A percentile compares a stretch with the other conserved stretches of the same genome.
These are phyloP conservation scores for Xiphophorus couchianus DNA, from an alignment of 2,113 vertebrate species.

Conservation along the genomic window DNA sequence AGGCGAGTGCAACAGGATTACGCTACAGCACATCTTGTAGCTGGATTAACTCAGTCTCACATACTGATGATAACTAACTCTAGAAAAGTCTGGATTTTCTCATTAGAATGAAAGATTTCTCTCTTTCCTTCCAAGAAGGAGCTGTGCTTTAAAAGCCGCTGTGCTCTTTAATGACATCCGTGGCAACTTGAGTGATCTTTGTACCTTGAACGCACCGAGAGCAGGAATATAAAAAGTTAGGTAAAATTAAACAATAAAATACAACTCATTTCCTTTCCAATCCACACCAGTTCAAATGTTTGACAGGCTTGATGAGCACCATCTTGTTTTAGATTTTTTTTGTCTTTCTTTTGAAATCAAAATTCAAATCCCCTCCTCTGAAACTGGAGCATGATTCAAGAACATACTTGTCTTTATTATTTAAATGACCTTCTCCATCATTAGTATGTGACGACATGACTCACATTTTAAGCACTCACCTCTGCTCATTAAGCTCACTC, in stretches of 20 bases:
- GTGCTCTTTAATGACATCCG: not conserved
- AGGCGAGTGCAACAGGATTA: slow-evolving; percentile 48
- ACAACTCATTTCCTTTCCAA: slow-evolving; percentile 30
- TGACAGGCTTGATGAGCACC: slow-evolving; percentile 35
- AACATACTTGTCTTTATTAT: slow-evolving; percentile 53
- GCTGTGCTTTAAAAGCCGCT: not conserved
- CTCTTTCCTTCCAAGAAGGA: not conserved
- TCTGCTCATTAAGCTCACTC: slow-evolving; percentile 63
- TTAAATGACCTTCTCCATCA: slow-evolving; percentile 54
- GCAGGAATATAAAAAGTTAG: slow-evolving; percentile 10
- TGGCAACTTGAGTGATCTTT: slow-evolving; percentile 23
- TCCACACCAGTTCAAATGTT: slow-evolving; percentile 55
- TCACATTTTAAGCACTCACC: slow-evolving; percentile 58
- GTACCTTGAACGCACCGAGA: slow-evolving; percentile 13
- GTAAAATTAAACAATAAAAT: slow-evolving; percentile 36
- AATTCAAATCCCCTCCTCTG: slow-evolving; percentile 53
- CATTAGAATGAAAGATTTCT: not conserved
- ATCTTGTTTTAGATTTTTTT: slow-evolving; percentile 9
- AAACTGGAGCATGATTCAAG: slow-evolving; percentile 54
- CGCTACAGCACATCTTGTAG: slow-evolving; percentile 14
- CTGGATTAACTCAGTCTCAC: slow-evolving; percentile 21
- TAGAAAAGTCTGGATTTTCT: slow-evolving; percentile 7
- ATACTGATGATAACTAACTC: slow-evolving; percentile 14
- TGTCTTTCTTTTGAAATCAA: slow-evolving; percentile 7
- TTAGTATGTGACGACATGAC: slow-evolving; percentile 58